Evolutionary conservation across 2,888 invertebrate species (phyloP), one percentile per base, ranked within the genome.

Genomic region (Andricus quercusramuli): DNA sequence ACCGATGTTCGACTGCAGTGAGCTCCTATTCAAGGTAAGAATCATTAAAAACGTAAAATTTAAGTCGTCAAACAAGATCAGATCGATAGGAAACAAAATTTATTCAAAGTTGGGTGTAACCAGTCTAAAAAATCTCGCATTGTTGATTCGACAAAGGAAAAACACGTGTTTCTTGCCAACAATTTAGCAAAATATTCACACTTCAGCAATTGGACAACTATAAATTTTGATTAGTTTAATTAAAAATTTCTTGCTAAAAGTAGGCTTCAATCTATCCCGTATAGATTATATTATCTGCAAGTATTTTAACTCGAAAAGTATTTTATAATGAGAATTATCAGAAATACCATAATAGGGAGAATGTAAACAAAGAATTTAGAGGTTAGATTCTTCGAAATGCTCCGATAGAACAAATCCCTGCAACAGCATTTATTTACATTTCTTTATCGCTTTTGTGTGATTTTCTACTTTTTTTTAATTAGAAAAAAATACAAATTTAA

Each of bases 1-100:
- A 93, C 95, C 96, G 92, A 94, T 95, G 94, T 96, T 95, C 94
- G 96, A 96, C 91, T 95, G 96, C 94, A 95, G 95, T 94, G 96
- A 96, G 93, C 94, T 95, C 93, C 94, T 95, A 13, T 77, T 84
- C 25, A 80, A 82, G 79, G 84, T 83, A 82, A 84, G 44, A 68
- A 68, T 68, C 44, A 15, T 44, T 68, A 11, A 1, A 25, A 25
- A 62, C 13, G 15, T 13, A 2, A 44, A 8, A 37, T 37, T 37
- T 9, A 9, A 37, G 37, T 37, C 37, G 8, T 37, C 37, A 8
- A 8, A 37, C 8, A 8, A 37, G 9, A 8, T 8, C 9, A 37
- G 37, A 8, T 37, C 37, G 37, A 37, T 9, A 37, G 37, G 37
- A 37, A 37, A 37, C 37, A 8, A 37, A 37, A 8, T 37, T 37